Evolutionary conservation across 1,140 invertebrate species (phyloP).

Genomic region (Leguminivora glycinivorella): DNA sequence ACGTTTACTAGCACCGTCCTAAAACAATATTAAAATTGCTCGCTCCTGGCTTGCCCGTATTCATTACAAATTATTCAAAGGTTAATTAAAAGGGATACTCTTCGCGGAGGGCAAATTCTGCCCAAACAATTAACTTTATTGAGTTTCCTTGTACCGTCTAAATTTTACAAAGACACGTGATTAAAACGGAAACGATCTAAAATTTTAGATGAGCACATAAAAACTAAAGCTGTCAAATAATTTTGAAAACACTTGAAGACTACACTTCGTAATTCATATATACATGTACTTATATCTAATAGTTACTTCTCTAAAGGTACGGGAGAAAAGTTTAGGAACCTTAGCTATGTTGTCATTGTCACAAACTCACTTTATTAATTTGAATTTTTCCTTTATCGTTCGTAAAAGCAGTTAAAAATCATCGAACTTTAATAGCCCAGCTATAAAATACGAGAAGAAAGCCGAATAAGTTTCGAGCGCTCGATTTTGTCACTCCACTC

Average conservation of each 20-base stretch:
- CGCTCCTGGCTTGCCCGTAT: not conserved
- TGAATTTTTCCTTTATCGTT: not conserved
- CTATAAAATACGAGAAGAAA: too few relatives aligned
- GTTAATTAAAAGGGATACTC: slow-evolving; percentile 29
- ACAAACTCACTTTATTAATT: too few relatives aligned
- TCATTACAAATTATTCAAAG: slow-evolving; percentile 29
- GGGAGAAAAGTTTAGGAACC: too few relatives aligned
- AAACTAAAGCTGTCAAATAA: not conserved
- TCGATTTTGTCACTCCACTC: too few relatives aligned
- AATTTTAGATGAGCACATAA: not conserved
- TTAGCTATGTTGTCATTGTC: too few relatives aligned
- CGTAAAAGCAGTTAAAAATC: not conserved
- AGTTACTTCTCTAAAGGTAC: too few relatives aligned
- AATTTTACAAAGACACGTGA: slow-evolving; percentile 18
- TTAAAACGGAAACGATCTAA: slow-evolving; percentile 3
- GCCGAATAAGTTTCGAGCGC: too few relatives aligned
- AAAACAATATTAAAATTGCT: slow-evolving; percentile 26
- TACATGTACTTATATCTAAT: too few relatives aligned
- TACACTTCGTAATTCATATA: too few relatives aligned
- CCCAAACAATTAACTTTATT: slow-evolving; percentile 26
- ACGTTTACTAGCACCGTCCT: slow-evolving; percentile 13
- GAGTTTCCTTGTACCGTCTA: slow-evolving; percentile 4
- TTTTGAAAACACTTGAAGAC: too few relatives aligned
- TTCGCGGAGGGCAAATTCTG: slow-evolving; percentile 11
- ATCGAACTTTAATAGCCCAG: too few relatives aligned